These are phyloP conservation scores for Pao palembangensis DNA, from an alignment of 2,113 vertebrate species.

Conservation along the genomic window DNA sequence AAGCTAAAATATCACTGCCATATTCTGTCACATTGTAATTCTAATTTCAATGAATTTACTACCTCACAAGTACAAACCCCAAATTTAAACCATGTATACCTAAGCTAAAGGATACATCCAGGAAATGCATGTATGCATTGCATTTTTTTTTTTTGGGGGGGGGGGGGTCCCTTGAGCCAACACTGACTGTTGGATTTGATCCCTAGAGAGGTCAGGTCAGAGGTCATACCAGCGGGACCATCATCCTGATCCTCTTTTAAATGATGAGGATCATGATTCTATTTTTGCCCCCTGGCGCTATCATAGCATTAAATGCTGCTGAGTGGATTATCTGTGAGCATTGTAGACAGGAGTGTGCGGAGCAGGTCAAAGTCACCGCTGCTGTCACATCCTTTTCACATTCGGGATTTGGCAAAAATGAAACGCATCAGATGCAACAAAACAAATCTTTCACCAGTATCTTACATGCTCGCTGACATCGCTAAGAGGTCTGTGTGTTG, in stretches of 20 bases:
- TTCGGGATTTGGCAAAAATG: constrained; percentile 4
- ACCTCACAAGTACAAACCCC: too few relatives aligned
- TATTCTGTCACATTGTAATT: too few relatives aligned
- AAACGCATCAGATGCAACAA: not conserved
- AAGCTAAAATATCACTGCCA: too few relatives aligned
- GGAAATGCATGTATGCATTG: not conserved
- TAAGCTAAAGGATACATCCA: not conserved
- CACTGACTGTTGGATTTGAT: constrained; percentile 23
- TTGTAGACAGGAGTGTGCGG: constrained; percentile 17
- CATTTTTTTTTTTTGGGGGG: too few relatives aligned
- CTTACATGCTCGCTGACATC: not conserved
- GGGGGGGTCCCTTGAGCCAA: constrained; percentile 5
- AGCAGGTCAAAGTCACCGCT: constrained; percentile 20
- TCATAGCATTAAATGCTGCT: constrained; percentile 47
- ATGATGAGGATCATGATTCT: constrained; percentile 44
- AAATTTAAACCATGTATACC: not conserved
- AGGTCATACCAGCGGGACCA: constrained; percentile 49
- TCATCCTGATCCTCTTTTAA: constrained; percentile 57
- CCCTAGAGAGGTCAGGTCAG: constrained; percentile 18
- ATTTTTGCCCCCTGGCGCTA: constrained; percentile 51
- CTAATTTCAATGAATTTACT: too few relatives aligned
- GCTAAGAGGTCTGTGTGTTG: constrained; percentile 4
- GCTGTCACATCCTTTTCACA: not conserved
- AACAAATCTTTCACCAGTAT: not conserved
- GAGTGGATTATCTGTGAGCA: constrained; percentile 44